Evolutionary conservation across 2,113 vertebrate genomes (phyloP), one percentile per base, ranked within the genome.

Genomic region (Crocuta crocuta): DNA sequence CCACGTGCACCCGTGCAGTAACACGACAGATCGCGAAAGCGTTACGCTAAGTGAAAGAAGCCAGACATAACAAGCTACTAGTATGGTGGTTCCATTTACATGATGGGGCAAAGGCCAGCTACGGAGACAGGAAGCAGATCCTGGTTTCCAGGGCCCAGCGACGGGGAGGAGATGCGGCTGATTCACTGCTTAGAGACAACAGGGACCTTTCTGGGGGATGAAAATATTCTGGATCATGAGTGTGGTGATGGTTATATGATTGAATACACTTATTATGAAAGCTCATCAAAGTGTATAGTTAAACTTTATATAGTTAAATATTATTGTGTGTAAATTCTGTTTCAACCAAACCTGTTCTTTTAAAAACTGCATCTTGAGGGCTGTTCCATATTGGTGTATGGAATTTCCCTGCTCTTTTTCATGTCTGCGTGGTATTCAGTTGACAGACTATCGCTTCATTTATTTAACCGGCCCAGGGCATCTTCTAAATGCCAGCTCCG

Each of bases 1-100:
- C 4, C 16, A 28, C 0, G 2, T 31, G 21, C 43, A 2, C 17
- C 24, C 28, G 1, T 17, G 74, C 26, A 28, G 1, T 31, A 10
- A 48, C 43, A 28, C 26, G 39, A 33, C 21, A 66, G 35, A 28
- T 92, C 45, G 26, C 48, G 10, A 12, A 39, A 26, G 39, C 39
- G 21, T 85, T 33, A 5, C n/a, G 39, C 61, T 35, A 28, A 45
- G 33, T 55, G n/a, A 58, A 87, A 70, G 61, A 53, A 58, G 21
- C 10, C 28, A 28, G 53, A 58, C n/a, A 26, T 24, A 61, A 39
- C 63, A 26, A 24, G 16, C 87, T 74, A 0, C 23, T 61, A 0
- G 50, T 39, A 1, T 5, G 4, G 4, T 7, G 26, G n/a, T 10
- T 82, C 33, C 21, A 24, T 87, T 70, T 35, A 24, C 61, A 5